These are phyloP conservation scores for Sarcophaga carnaria DNA, from an alignment of 2,888 invertebrate genomes.

Conservation along the genomic window DNA sequence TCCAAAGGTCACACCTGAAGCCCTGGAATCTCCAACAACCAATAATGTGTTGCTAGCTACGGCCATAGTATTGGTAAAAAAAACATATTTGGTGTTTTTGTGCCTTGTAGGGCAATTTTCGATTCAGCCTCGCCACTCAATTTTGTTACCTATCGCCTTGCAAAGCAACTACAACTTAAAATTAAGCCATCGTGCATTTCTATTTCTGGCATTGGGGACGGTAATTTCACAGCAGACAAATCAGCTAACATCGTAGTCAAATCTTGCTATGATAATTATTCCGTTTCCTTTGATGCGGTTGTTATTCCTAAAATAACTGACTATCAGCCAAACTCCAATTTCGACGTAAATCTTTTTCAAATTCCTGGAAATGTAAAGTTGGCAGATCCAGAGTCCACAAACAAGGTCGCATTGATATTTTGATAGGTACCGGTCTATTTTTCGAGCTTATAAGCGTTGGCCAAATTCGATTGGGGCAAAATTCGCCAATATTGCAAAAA, in stretches of 20 bases:
- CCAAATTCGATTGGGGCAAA: slow-evolving; percentile 57
- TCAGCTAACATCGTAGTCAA: slow-evolving; percentile 25
- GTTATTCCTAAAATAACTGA: slow-evolving; percentile 66
- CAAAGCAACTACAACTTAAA: slow-evolving; percentile 44
- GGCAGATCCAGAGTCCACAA: slow-evolving; percentile 67
- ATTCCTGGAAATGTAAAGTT: slow-evolving; percentile 64
- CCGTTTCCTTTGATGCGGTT: slow-evolving; percentile 54
- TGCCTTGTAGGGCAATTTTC: slow-evolving; percentile 42
- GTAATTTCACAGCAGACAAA: background rate
- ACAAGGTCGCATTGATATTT: slow-evolving; percentile 59
- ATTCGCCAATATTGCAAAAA: slow-evolving; percentile 67
- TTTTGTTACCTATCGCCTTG: slow-evolving; percentile 33
- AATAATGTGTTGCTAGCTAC: slow-evolving; percentile 53
- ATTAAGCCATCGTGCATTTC: slow-evolving; percentile 7
- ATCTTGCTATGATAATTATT: slow-evolving; percentile 6
- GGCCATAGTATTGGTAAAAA: slow-evolving; percentile 39
- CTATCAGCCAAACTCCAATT: slow-evolving; percentile 62
- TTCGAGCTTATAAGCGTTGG: slow-evolving; percentile 67
- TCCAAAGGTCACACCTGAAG: slow-evolving; percentile 7
- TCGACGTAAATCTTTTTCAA: slow-evolving; percentile 53
- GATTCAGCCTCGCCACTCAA: slow-evolving; percentile 51
- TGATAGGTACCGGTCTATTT: slow-evolving; percentile 69
- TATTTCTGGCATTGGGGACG: slow-evolving; percentile 58
- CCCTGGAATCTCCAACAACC: background rate
- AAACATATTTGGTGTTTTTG: slow-evolving; percentile 21